Conservation (phyloP, 2,113 vertebrate genomes). For the Epinephelus cyanopodus region DNA sequence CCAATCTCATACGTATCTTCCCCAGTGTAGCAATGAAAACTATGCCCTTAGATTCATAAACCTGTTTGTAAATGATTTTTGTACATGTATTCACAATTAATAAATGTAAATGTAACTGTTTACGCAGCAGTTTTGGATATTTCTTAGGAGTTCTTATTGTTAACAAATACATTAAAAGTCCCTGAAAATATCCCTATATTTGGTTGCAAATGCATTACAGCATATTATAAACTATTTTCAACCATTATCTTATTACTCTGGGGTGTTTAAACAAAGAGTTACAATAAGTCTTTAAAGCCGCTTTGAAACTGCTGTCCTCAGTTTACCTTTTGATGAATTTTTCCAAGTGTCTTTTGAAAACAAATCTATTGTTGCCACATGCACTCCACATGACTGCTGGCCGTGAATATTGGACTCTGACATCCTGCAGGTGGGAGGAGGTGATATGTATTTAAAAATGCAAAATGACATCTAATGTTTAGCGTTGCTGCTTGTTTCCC, state of each 20-base stretch:
- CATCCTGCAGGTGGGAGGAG: conserved; percentile 81
- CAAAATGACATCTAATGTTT: conserved; percentile 86
- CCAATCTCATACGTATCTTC: no score
- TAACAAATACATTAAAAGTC: no score
- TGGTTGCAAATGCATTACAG: neutral
- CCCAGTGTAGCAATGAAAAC: no score
- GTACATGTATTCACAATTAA: no score
- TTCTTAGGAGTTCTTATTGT: no score
- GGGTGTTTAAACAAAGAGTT: neutral
- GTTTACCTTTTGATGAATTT: conserved; percentile 56
- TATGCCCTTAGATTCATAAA: no score
- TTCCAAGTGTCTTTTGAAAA: conserved; percentile 69
- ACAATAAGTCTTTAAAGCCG: conserved; percentile 14
- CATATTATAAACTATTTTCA: neutral
- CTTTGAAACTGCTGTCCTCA: conserved; percentile 64
- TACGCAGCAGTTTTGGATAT: no score
- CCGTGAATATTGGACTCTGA: conserved; percentile 68
- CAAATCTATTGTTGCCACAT: conserved; percentile 64
- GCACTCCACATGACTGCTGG: conserved; percentile 59
- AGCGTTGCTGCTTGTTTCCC: conserved; percentile 75
- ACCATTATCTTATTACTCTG: no score
- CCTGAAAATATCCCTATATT: neutral
- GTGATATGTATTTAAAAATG: conserved; percentile 82
- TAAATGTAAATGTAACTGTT: no score
- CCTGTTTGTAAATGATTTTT: no score